Base-by-base conservation (phyloP, 2,888 invertebrate species). In the Papilio demoleus region DNA sequence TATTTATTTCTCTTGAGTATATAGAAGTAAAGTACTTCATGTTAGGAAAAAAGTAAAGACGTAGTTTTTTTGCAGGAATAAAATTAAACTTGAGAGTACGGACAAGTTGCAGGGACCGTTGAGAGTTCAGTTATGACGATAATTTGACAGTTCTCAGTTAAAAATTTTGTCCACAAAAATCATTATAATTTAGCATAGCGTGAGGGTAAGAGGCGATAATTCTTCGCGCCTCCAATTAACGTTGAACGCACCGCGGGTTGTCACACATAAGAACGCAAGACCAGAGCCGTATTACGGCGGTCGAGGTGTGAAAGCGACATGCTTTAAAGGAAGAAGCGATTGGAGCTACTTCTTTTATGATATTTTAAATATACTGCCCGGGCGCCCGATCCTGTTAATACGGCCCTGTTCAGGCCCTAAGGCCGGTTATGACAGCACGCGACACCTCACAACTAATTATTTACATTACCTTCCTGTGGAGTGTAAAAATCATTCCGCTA, bases 351-450 rank as follows among this genome's bases (percentile, higher is more conserved):
- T 17, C n/a, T 45, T 19, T 45, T 45, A 22, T 1, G 19, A 22
- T n/a, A n/a, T n/a, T n/a, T n/a, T n/a, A n/a, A n/a, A n/a, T n/a
- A n/a, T n/a, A n/a, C n/a, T 19, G 22, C 11, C 11, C 19, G 12
- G 19, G 47, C 47, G 22, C 22, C 22, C 9, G 5, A 19, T 19
- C 6, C 8, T 5, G 19, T 45, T 11, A 22, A 47, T 0, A 22
- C 47, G 19, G 22, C 47, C 47, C 47, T 47, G 47, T 19, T 0
- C 47, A 22, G 5, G 4, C 12, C 19, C 47, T 6, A 19, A 22
- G 47, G 47, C 76, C 78, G 73, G 75, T 81, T 85, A 81, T 70
- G 70, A 72, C 79, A 73, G 87, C 88, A 88, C 88, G 88, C 88
- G 87, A 86, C 86, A 83, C 82, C 84, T 81, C 27, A 36, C 60